phyloP scores from a whole-genome alignment of 2,113 vertebrate genomes.

The Sisor rabdophorus region DNA sequence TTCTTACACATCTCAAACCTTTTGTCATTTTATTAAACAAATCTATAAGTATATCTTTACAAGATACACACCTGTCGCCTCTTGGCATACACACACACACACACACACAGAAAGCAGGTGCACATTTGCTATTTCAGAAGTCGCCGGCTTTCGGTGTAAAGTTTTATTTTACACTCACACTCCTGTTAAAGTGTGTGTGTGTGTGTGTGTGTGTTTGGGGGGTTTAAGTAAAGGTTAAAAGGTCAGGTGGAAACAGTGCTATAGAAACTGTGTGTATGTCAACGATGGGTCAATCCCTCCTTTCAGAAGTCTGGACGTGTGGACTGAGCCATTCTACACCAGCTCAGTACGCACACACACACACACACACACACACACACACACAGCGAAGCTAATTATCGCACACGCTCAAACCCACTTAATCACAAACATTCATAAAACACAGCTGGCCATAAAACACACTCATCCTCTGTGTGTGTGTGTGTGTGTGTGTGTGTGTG shows the following conservation, averaged over 20 bases:
- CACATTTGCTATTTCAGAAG: not conserved
- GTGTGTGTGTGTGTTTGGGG: not conserved
- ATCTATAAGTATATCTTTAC: constrained; percentile 77
- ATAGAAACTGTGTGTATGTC: constrained; percentile 32
- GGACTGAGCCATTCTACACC: constrained; percentile 40
- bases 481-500: constrained; percentile 3
- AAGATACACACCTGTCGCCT: constrained; percentile 64
- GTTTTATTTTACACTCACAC: not conserved
- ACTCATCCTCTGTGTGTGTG: not conserved
- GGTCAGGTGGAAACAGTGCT: constrained; percentile 29
- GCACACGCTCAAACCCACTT: not conserved
- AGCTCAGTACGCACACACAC: constrained; percentile 8
- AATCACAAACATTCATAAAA: constrained; percentile 41
- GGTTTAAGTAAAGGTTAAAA: constrained; percentile 24
- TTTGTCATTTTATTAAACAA: constrained; percentile 59
- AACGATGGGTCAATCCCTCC: constrained; percentile 34
- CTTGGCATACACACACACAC: constrained; percentile 39
- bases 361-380: constrained; percentile 2
- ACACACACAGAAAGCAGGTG: not conserved
- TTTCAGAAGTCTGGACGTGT: constrained; percentile 35
- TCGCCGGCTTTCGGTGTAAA: not conserved
- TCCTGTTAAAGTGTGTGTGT: not conserved
- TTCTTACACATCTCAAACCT: not conserved
- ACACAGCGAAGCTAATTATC: constrained; percentile 12
- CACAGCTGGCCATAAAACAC: constrained; percentile 21